Conservation (phyloP, 2,888 invertebrate species). For the Aphodius granarius region DNA sequence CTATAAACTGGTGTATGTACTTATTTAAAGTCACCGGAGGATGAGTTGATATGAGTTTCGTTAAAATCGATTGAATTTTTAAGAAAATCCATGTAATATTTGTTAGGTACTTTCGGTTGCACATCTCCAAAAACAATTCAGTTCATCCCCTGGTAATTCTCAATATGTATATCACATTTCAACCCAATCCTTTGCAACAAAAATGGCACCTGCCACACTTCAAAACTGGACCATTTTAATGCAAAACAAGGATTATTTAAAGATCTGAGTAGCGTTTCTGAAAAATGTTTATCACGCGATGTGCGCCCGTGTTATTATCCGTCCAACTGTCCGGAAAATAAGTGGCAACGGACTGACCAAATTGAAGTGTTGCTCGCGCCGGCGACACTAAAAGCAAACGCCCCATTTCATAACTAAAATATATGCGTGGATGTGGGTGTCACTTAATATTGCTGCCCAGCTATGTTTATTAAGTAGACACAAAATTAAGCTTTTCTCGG, state of each 20-base stretch:
- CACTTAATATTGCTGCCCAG: slow-evolving; percentile 1
- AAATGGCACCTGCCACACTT: neutral
- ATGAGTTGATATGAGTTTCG: too few relatives aligned
- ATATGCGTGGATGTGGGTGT: neutral
- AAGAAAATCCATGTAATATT: too few relatives aligned
- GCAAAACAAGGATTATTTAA: neutral
- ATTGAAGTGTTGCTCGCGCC: neutral
- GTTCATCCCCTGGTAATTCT: too few relatives aligned
- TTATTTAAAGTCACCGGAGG: too few relatives aligned
- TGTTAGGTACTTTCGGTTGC: too few relatives aligned
- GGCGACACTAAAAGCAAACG: neutral
- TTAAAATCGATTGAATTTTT: too few relatives aligned
- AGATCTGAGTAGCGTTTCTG: neutral
- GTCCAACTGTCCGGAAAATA: slow-evolving; percentile 28
- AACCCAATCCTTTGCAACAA: too few relatives aligned
- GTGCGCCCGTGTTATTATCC: slow-evolving; percentile 24
- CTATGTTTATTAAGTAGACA: slow-evolving; percentile 1
- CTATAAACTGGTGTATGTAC: too few relatives aligned
- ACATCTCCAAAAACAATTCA: too few relatives aligned
- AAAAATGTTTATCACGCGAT: neutral
- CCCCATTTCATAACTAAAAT: slow-evolving; percentile 4
- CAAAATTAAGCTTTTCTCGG: neutral
- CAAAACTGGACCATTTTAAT: neutral
- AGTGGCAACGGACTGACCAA: slow-evolving; percentile 19
- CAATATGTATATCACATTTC: too few relatives aligned